These are phyloP conservation scores for Cliona cf. orientalis DNA, from an alignment of 37 sponge, comb jelly and placozoan genomes.

Conservation along the genomic window DNA sequence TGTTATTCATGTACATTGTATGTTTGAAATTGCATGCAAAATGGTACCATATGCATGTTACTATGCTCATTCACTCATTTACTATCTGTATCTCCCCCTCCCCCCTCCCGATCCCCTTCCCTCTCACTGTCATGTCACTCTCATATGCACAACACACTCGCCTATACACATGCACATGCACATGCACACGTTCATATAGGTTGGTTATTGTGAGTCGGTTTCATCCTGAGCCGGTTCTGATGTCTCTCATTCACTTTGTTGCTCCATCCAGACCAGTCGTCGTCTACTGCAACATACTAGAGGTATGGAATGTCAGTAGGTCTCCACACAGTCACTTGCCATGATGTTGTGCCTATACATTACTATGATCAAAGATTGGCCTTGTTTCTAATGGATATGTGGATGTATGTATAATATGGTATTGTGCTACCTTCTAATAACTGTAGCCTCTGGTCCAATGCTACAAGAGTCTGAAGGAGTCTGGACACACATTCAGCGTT, in stretches of 20 bases:
- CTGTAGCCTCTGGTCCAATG: slow-evolving; percentile 70
- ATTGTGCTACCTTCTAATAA: no score
- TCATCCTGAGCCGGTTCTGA: slow-evolving; percentile 75
- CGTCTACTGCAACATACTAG: slow-evolving; percentile 66
- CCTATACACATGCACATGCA: background rate
- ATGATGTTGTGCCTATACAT: background rate
- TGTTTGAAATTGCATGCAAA: background rate
- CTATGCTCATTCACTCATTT: background rate
- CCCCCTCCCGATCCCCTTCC: no score
- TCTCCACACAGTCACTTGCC: no score
- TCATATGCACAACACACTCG: background rate
- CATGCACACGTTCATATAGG: slow-evolving; percentile 30
- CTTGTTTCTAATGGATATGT: background rate
- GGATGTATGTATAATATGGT: background rate
- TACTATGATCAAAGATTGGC: background rate
- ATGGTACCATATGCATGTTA: background rate
- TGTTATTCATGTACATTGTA: no score
- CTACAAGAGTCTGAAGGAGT: slow-evolving; percentile 53
- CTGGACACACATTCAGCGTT: slow-evolving; percentile 51
- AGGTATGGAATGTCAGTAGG: slow-evolving; percentile 51
- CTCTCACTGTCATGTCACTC: background rate
- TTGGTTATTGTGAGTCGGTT: slow-evolving; percentile 67
- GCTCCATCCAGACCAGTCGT: slow-evolving; percentile 85
- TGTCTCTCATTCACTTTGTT: slow-evolving; percentile 50
- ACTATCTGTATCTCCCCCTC: background rate